Base-by-base conservation (phyloP, 2,797 vertebrate genomes). In the Poeciliopsis infans region DNA sequence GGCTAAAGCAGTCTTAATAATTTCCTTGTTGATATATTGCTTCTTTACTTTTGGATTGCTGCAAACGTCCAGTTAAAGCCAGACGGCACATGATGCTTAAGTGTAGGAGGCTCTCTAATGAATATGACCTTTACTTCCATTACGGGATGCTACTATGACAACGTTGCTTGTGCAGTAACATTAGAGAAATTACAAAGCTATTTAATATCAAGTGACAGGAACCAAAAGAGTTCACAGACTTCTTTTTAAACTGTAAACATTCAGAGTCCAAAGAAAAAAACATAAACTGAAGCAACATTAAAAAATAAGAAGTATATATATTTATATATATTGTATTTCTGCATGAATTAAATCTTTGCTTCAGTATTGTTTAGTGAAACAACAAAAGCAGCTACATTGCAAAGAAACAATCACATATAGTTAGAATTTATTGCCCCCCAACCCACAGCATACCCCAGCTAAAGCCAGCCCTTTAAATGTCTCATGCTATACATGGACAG, bases 41-140 rank as follows among this genome's bases (percentile, higher is more conserved):
- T 57, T 66, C 45, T 79, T 75, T n/a, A 47, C 51, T 53, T 55
- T 57, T 53, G 66, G 33, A 71, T 59, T 3, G 2, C 28, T 61
- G 28, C 66, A 68, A 23, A 43, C 53, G 72, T 78, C 68, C 74
- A 64, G 25, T 46, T 45, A 45, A 28, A 5, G 28, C 46, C 8
- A 68, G 86, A 85, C n/a, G 36, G 36, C 39, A 36, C 0, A 51
- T 76, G 79, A 81, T 0, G 0, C 12, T 36, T 23, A 15, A 28
- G 61, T 36, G 72, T 46, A 39, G 85, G 79, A 87, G 85, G 75
- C 77, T 20, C 15, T 71, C n/a, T 71, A 53, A 66, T 75, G 75
- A 46, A 18, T 77, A 66, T 39, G 39, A 70, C 10, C 28, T 10
- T 31, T 55, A 39, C 20, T 49, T 77, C 66, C 33, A 66, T 47